Evolutionary conservation across 2,113 vertebrate species (phyloP).

Genomic region (cattle (Bos taurus)): ARS-UCD2.0 NC_037340.1:62561001-62561500

Average conservation of each 20-base stretch:
- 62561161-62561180: neutral
- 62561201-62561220: neutral
- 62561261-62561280: neutral
- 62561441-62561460: neutral
- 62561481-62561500: neutral
- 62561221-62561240: neutral
- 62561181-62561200: neutral
- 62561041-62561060: too few relatives aligned
- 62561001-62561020: neutral
- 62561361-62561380: neutral
- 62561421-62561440: neutral
- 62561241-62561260: neutral
- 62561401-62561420: neutral
- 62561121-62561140: neutral
- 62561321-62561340: neutral
- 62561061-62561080: too few relatives aligned
- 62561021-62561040: too few relatives aligned
- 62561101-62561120: neutral
- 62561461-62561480: neutral
- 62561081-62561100: neutral
- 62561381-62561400: neutral
- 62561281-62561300: neutral
- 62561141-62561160: neutral
- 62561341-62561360: neutral
- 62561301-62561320: fast-evolving